Percentiles rank a stretch among this genome's conserved stretches.
These are phyloP conservation scores for Scomber scombrus DNA, from an alignment of 2,113 vertebrate genomes.

Conservation along the genomic window DNA sequence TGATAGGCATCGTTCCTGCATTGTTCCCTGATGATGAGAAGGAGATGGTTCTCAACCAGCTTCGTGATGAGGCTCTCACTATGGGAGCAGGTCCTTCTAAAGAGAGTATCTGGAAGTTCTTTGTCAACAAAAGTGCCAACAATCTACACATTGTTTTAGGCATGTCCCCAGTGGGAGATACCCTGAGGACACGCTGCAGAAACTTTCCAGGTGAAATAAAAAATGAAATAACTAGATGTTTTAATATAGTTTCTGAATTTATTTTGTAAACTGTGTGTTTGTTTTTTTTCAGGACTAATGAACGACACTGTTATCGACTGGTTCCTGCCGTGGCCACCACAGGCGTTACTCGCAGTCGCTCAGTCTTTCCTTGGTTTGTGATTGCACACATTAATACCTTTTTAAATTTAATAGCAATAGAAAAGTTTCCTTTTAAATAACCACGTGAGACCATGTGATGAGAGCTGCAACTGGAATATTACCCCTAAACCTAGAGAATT, in stretches of 20 bases:
- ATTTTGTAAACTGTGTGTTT: not conserved
- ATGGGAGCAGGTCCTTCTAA: conserved; percentile 87
- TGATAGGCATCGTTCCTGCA: conserved; percentile 93
- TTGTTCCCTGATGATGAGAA: conserved; percentile 95
- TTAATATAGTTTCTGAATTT: not conserved
- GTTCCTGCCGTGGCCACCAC: conserved; percentile 95
- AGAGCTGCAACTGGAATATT: conserved; percentile 3
- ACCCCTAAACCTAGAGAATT: not conserved
- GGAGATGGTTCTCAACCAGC: conserved; percentile 88
- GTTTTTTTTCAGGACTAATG: conserved; percentile 88
- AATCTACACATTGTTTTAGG: conserved; percentile 95
- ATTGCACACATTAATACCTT: not conserved
- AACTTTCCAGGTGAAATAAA: conserved; percentile 93
- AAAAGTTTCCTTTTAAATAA: not conserved
- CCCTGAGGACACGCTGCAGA: conserved; percentile 91
- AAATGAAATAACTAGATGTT: not conserved
- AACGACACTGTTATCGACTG: conserved; percentile 98
- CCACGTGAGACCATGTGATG: not conserved
- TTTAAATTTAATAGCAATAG: not conserved
- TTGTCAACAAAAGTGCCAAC: conserved; percentile 92
- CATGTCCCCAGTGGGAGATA: conserved; percentile 95
- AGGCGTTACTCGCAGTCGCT: conserved; percentile 93
- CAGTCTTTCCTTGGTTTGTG: conserved; percentile 91
- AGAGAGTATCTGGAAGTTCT: conserved; percentile 95
- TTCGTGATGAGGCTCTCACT: conserved; percentile 89